phyloP scores from a whole-genome alignment of 2,113 vertebrate species.

The Percina caprodes region DNA sequence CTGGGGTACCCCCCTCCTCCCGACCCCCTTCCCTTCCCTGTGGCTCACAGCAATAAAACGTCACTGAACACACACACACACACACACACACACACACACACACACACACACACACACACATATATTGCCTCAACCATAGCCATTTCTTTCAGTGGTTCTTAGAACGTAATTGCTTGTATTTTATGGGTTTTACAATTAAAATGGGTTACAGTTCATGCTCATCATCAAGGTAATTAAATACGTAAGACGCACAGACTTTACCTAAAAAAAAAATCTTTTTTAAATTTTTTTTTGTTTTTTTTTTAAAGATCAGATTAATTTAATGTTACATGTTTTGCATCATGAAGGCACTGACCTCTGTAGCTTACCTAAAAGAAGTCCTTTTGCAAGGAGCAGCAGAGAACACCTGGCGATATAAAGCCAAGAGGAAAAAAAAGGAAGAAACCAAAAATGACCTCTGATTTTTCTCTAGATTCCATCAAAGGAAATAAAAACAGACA shows the following conservation, averaged over 20 bases:
- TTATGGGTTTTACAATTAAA: background rate
- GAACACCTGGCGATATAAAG: too few relatives aligned
- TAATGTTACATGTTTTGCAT: background rate
- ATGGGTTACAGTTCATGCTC: background rate
- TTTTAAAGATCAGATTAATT: too few relatives aligned
- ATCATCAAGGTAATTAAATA: background rate
- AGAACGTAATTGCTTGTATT: background rate
- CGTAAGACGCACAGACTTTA: background rate
- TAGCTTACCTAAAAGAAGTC: background rate
- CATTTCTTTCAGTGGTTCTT: background rate
- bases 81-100: slow-evolving; percentile 24
- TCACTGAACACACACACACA: slow-evolving; percentile 13
- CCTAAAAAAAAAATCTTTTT: too few relatives aligned
- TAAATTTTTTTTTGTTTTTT: slow-evolving; percentile 9
- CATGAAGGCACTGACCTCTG: background rate
- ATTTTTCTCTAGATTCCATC: too few relatives aligned
- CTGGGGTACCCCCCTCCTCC: slow-evolving; percentile 1
- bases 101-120: slow-evolving; percentile 26
- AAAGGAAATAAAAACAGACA: too few relatives aligned
- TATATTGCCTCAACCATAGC: background rate
- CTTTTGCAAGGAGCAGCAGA: too few relatives aligned
- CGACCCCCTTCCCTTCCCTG: slow-evolving; percentile 29
- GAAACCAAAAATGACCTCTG: too few relatives aligned
- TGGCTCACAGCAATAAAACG: slow-evolving; percentile 63
- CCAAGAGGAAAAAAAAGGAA: too few relatives aligned